Evolutionary conservation across 64 coral and sea anemone species (phyloP).

Genomic region (Porites lutea): DNA sequence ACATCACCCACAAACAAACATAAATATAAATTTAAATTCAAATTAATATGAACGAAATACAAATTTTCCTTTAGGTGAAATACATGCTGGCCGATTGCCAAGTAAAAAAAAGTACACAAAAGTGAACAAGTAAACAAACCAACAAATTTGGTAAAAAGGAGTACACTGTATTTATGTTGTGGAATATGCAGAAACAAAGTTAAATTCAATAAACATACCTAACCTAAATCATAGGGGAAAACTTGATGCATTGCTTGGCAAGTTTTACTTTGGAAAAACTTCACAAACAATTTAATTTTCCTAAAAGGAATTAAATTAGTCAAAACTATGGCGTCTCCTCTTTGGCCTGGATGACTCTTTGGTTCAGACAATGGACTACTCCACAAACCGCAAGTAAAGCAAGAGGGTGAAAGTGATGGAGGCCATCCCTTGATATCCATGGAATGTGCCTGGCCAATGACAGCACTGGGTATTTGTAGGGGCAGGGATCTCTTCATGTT

Average conservation of each 20-base stretch:
- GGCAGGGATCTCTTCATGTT: not conserved
- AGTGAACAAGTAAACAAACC: too few species aligned
- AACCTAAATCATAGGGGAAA: not conserved
- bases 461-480: not conserved
- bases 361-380: not conserved
- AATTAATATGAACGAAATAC: too few species aligned
- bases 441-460: not conserved
- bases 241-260: conserved; percentile 12
- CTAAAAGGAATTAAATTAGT: not conserved
- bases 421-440: not conserved
- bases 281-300: not conserved
- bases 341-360: not conserved
- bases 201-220: not conserved
- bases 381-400: not conserved
- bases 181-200: too few species aligned
- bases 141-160: too few species aligned
- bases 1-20: too few species aligned
- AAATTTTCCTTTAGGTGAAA: too few species aligned
- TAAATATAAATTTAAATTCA: too few species aligned
- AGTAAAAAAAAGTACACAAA: too few species aligned
- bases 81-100: too few species aligned
- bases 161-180: too few species aligned
- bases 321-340: not conserved
- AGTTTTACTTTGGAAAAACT: not conserved
- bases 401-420: not conserved